phyloP scores from a whole-genome alignment of 2,797 vertebrate genomes.

The Erpetoichthys calabaricus region DNA sequence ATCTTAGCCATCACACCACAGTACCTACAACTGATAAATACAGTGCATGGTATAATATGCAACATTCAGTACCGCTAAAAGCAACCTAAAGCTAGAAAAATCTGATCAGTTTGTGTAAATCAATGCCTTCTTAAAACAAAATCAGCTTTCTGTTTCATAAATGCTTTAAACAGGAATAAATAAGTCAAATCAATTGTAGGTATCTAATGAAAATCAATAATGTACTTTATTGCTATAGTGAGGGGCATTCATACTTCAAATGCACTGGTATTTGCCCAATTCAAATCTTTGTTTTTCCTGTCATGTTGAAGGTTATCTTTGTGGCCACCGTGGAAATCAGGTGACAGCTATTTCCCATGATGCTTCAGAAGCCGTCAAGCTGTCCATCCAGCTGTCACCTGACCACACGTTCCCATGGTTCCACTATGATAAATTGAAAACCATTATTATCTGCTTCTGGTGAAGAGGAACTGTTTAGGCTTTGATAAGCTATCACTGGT shows the following conservation, averaged over 20 bases:
- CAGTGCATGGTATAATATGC: too few relatives aligned
- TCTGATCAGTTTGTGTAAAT: too few relatives aligned
- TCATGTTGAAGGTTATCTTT: conserved; percentile 97
- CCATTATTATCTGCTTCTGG: conserved; percentile 66
- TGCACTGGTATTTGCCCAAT: conserved; percentile 32
- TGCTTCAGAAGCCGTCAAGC: conserved; percentile 87
- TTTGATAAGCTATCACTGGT: conserved; percentile 99
- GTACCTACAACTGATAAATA: too few relatives aligned
- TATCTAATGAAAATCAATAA: neutral
- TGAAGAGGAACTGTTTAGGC: conserved; percentile 84
- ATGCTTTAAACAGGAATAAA: neutral
- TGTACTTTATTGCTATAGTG: conserved; percentile 1
- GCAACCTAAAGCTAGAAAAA: too few relatives aligned
- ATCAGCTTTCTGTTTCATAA: too few relatives aligned
- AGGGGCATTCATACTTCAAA: conserved; percentile 23
- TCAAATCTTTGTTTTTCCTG: conserved; percentile 75
- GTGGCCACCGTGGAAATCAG: conserved; percentile 73
- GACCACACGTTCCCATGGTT: conserved; percentile 82
- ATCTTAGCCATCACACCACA: too few relatives aligned
- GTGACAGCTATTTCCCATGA: conserved; percentile 96
- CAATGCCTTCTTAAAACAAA: too few relatives aligned
- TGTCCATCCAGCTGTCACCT: conserved; percentile 90
- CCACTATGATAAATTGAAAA: conserved; percentile 70
- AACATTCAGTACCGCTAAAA: too few relatives aligned
- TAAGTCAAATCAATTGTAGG: neutral